phyloP scores from a whole-genome alignment of 2,797 vertebrate genomes.

The Semotilus atromaculatus region DNA sequence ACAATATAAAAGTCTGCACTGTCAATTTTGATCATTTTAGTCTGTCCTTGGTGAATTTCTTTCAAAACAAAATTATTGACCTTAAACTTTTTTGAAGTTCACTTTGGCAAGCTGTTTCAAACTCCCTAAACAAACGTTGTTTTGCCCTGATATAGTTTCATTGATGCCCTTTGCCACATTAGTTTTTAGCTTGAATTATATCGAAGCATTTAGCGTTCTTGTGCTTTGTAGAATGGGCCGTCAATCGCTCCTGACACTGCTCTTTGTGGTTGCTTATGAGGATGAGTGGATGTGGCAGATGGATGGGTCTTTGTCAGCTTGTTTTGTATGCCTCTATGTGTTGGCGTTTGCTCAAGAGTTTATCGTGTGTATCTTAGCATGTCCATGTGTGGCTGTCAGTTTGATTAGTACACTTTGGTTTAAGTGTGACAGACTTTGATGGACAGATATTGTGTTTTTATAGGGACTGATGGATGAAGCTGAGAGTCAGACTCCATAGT shows the following conservation, averaged over 20 bases:
- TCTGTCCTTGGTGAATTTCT: not conserved
- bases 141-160: not conserved
- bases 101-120: not conserved
- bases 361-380: not conserved
- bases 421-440: not conserved
- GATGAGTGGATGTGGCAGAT: not conserved
- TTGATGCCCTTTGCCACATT: not conserved
- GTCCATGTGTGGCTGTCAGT: not conserved
- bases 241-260: not conserved
- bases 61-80: too few relatives aligned
- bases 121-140: not conserved
- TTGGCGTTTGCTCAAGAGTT: slow-evolving; percentile 5
- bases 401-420: not conserved
- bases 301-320: slow-evolving; percentile 28
- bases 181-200: not conserved
- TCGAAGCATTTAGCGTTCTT: not conserved
- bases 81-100: not conserved
- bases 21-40: not conserved
- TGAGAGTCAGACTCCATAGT: not conserved
- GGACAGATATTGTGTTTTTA: slow-evolving; percentile 12
- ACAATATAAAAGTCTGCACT: not conserved
- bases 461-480: not conserved
- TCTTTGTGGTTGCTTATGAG: not conserved
- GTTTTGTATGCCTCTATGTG: slow-evolving; percentile 1
- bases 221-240: not conserved